Percentiles rank a stretch among this genome's conserved stretches.
Evolutionary conservation across 2,797 vertebrate species (phyloP).

Genomic region (Labroides dimidiatus): DNA sequence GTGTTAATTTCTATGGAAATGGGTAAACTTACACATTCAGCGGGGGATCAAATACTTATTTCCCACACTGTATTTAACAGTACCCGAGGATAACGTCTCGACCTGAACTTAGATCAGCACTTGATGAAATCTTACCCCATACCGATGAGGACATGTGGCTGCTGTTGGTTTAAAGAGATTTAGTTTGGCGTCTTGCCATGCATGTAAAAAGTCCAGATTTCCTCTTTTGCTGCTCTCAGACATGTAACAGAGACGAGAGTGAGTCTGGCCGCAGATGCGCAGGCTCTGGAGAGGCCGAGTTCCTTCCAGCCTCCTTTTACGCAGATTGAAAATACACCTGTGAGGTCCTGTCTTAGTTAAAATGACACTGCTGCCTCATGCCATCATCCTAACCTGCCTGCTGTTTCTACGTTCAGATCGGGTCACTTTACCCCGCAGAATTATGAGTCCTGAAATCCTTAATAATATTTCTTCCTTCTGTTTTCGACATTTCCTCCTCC

Average conservation of each 20-base stretch:
- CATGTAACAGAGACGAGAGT: constrained; percentile 73
- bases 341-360: constrained; percentile 45
- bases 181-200: constrained; percentile 76
- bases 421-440: constrained; percentile 27
- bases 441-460: constrained; percentile 24
- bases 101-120: constrained; percentile 72
- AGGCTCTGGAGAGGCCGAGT: constrained; percentile 54
- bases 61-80: too few relatives aligned
- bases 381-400: constrained; percentile 36
- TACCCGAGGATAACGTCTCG: constrained; percentile 70
- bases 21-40: too few relatives aligned
- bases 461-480: constrained; percentile 35
- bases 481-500: constrained; percentile 44
- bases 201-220: constrained; percentile 82
- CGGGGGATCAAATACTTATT: too few relatives aligned
- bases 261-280: constrained; percentile 60
- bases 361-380: constrained; percentile 42
- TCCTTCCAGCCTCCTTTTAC: constrained; percentile 45
- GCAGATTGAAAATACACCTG: constrained; percentile 79
- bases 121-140: constrained; percentile 71
- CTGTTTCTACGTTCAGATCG: constrained; percentile 52
- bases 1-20: too few relatives aligned
- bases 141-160: constrained; percentile 73
- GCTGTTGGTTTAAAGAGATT: constrained; percentile 81
- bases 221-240: constrained; percentile 70